Evolutionary conservation across 2,113 vertebrate species (phyloP).

Genomic region (Pao palembangensis): DNA sequence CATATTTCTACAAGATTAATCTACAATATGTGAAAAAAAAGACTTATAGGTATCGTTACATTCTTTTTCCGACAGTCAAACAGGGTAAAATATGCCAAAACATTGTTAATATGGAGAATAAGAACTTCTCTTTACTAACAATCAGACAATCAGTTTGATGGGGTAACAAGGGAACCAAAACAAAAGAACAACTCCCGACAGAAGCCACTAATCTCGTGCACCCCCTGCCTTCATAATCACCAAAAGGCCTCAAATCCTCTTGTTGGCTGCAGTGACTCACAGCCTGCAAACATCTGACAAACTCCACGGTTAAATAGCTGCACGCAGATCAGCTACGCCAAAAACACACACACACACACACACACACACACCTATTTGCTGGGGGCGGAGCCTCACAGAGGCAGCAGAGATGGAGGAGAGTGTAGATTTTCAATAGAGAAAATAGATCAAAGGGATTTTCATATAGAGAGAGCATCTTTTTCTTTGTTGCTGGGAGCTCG

Average conservation of each 20-base stretch:
- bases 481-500: not conserved
- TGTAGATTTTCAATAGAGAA: not conserved
- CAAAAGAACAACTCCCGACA: not conserved
- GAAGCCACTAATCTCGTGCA: slow-evolving; percentile 15
- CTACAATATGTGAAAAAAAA: too few relatives aligned
- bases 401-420: not conserved
- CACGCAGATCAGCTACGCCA: not conserved
- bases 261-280: slow-evolving; percentile 1
- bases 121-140: too few relatives aligned
- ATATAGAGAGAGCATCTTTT: not conserved
- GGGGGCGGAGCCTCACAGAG: slow-evolving; percentile 24
- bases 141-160: not conserved
- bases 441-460: not conserved
- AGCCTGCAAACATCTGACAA: not conserved
- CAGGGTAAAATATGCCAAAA: too few relatives aligned
- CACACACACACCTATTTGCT: not conserved
- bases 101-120: too few relatives aligned
- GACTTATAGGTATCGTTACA: too few relatives aligned
- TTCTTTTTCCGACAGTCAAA: too few relatives aligned
- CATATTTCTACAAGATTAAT: too few relatives aligned
- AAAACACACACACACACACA: not conserved
- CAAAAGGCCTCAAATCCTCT: slow-evolving; percentile 28
- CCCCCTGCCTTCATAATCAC: slow-evolving; percentile 25
- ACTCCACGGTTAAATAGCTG: not conserved
- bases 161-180: slow-evolving; percentile 10